phyloP scores from a whole-genome alignment of 1,140 invertebrate species.

The Lerema accius region DNA sequence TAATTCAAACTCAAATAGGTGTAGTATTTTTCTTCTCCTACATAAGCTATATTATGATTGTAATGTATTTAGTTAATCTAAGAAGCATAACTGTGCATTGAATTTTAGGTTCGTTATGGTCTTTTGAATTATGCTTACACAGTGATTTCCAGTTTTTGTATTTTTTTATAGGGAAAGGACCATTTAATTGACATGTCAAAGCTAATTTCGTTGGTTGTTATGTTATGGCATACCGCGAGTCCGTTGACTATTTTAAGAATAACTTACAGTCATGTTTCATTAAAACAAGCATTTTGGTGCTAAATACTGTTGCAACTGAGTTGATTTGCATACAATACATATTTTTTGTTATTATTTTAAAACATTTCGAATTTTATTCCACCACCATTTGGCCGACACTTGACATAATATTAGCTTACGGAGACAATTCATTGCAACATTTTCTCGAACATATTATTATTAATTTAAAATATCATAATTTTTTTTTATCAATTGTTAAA shows the following conservation, averaged over 20 bases:
- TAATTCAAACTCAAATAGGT: conserved; percentile 53
- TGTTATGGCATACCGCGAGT: not conserved
- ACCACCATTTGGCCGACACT: not conserved
- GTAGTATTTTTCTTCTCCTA: not conserved
- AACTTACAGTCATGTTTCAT: not conserved
- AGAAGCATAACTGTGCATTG: not conserved
- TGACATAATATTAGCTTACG: not conserved
- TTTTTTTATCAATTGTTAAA: too few relatives aligned
- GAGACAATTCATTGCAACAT: too few relatives aligned
- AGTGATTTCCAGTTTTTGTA: not conserved
- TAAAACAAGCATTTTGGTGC: not conserved
- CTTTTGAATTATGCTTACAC: too few relatives aligned
- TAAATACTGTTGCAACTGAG: not conserved
- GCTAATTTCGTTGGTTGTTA: not conserved
- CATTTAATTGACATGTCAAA: not conserved
- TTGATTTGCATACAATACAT: not conserved
- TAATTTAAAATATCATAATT: too few relatives aligned
- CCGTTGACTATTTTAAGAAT: not conserved
- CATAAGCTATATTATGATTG: too few relatives aligned
- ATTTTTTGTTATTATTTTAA: not conserved
- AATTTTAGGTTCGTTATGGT: too few relatives aligned
- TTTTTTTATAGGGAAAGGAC: not conserved
- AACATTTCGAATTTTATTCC: too few relatives aligned
- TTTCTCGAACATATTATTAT: too few relatives aligned
- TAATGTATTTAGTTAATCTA: not conserved